Evolutionary conservation across 2,797 vertebrate species (phyloP).

Genomic region (Poliocrania exsul): DNA sequence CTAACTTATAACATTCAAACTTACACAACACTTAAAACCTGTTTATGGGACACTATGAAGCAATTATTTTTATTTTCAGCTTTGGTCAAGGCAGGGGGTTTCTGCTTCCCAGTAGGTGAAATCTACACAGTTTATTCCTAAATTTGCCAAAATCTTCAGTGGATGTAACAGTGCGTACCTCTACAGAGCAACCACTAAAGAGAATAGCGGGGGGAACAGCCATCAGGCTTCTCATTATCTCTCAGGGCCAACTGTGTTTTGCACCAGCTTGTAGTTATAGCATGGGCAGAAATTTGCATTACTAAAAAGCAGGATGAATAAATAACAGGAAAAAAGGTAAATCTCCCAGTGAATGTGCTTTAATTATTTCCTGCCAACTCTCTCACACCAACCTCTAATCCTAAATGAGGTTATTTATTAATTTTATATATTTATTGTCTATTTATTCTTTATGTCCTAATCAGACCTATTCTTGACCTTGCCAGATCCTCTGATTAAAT

Average conservation of each 20-base stretch:
- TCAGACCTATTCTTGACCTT: not conserved
- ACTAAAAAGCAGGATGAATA: constrained; percentile 39
- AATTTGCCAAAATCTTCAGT: not conserved
- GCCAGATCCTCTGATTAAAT: not conserved
- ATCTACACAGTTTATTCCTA: not conserved
- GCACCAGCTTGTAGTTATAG: not conserved
- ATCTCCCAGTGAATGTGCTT: constrained; percentile 11
- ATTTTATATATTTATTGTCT: not conserved
- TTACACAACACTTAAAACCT: not conserved
- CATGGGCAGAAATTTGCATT: constrained; percentile 6
- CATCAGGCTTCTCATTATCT: not conserved
- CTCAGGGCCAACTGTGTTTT: constrained; percentile 13
- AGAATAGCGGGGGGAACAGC: not conserved
- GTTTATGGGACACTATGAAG: not conserved
- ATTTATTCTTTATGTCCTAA: not conserved
- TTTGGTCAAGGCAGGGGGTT: not conserved
- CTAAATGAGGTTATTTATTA: not conserved
- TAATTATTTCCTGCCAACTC: constrained; percentile 60
- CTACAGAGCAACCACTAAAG: not conserved
- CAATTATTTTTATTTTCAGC: not conserved
- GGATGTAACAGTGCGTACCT: not conserved
- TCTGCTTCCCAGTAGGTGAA: not conserved
- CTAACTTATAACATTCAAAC: not conserved
- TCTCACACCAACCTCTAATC: constrained; percentile 19
- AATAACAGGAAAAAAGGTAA: constrained; percentile 39